Base-by-base conservation (phyloP, 2,888 invertebrate species). In the Drosophila basisetae region DNA sequence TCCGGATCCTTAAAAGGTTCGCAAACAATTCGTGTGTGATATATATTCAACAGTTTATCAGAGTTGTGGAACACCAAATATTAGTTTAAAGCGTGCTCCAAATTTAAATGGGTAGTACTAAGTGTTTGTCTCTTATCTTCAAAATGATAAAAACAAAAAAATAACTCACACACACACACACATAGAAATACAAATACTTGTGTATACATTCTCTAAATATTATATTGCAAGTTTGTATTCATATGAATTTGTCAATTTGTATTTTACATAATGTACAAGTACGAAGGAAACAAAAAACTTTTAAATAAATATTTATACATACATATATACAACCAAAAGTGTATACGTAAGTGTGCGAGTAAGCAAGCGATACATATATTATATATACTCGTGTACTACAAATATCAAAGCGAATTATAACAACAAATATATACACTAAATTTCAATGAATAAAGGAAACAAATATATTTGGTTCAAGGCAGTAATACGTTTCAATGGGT, bases 341-440 rank as follows among this genome's bases (percentile, higher is more conserved):
- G n/a, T 60, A 47, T 49, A 49, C 53, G 59, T 73, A 55, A 52
- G 52, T 68, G n/a, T 43, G 64, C 47, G 13, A 11, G 18, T 55
- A 41, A 50, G 60, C 62, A 58, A 28, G 28, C 47, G 22, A 67
- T 33, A 68, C 47, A 52, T 60, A 73, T 65, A 49, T 31, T 53
- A 61, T 67, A 76, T 60, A 80, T 69, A 64, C 47, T 43, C 53
- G 53, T 67, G 60, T 76, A 76, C 67, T 81, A 76, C 47, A 71
- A 55, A 72, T 81, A 68, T 77, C 77, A 76, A 65, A 66, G 33
- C 53, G 54, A 66, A 65, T 65, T 82, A 73, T 68, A 53, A 59
- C 41, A 77, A 68, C 73, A 82, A 75, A 68, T 75, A 79, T 82
- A 67, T 71, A 79, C 79, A 75, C 64, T 56, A 61, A 25, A 82